Base-by-base conservation (phyloP, 2,113 vertebrate species). In the Coptodon bakossiorum region DNA sequence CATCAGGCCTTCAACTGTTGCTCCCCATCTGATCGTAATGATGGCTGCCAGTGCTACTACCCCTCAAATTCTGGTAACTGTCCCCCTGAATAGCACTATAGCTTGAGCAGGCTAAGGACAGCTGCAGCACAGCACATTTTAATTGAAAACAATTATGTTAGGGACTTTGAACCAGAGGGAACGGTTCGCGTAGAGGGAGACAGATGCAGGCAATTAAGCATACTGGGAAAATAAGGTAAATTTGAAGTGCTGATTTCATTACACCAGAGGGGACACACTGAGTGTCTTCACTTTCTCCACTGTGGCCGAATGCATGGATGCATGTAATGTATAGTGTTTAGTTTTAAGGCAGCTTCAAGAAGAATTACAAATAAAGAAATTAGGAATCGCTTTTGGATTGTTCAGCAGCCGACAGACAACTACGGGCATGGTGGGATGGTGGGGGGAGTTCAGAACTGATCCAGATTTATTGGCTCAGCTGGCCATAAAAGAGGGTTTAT, bases 401-500 rank as follows among this genome's bases (percentile, higher is more conserved):
- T 82, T 24, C 45, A 61, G 79, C 34, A 84, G 73, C 27, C 16
- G 17, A 52, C 73, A 84, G 53, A 54, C 19, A 82, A 63, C 81
- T 9, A 61, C 29, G 9, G 80, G 63, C 82, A 78, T 50, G 34
- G 29, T 59, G 24, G 11, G 36, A 34, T 43, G 79, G 80, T 38
- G 61, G 61, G 13, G 29, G 6, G 81, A 84, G 86, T 90, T 90
- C 88, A 85, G 36, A 79, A 83, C 80, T 89, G 88, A 94, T 91
- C 83, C 27, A 81, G 90, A 92, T 93, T 91, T 93, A 94, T 94
- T 93, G 93, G 88, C 92, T 91, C 88, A 91, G 92, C 90, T 91
- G 92, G 91, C 93, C 91, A 91, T 95, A 94, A 93, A 92, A 73
- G 82, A 94, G 31, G 66, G 82, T 94, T 89, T 86, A 94, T 91